Evolutionary conservation across 2,113 vertebrate genomes (phyloP).

Genomic region (Excalfactoria chinensis): DNA sequence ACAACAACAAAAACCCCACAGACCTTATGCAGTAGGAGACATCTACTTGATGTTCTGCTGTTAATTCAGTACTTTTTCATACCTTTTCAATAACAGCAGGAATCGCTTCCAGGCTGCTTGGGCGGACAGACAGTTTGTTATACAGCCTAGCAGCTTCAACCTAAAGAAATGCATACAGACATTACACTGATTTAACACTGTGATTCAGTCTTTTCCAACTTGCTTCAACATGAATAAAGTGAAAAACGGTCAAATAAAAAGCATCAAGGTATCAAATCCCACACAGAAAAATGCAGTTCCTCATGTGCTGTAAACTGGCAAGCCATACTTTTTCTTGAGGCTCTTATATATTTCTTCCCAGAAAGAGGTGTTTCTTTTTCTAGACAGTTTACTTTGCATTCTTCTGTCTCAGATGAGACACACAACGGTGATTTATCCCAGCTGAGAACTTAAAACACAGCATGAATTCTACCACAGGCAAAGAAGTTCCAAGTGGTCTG

Average conservation of each 20-base stretch:
- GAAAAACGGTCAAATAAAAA: not conserved
- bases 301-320: not conserved
- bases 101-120: slow-evolving; percentile 88
- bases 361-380: not conserved
- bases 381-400: not conserved
- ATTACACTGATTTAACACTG: not conserved
- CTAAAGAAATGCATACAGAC: slow-evolving; percentile 67
- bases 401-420: not conserved
- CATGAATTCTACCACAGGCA: not conserved
- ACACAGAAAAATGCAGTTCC: not conserved
- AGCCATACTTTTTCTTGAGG: rapidly evolving
- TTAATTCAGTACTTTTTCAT: slow-evolving; percentile 14
- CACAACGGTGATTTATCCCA: not conserved
- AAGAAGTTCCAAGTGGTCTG: not conserved
- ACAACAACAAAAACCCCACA: not conserved
- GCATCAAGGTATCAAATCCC: not conserved
- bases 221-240: not conserved
- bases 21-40: not conserved
- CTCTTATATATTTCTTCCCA: not conserved
- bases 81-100: slow-evolving; percentile 95
- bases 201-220: not conserved
- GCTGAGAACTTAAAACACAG: not conserved
- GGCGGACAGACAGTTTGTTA: slow-evolving; percentile 91
- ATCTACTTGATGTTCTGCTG: not conserved
- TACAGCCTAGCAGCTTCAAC: slow-evolving; percentile 95